Evolutionary conservation across 2,797 vertebrate species (phyloP), one percentile per base, ranked within the genome.

Genomic region (Tinamus major): DNA sequence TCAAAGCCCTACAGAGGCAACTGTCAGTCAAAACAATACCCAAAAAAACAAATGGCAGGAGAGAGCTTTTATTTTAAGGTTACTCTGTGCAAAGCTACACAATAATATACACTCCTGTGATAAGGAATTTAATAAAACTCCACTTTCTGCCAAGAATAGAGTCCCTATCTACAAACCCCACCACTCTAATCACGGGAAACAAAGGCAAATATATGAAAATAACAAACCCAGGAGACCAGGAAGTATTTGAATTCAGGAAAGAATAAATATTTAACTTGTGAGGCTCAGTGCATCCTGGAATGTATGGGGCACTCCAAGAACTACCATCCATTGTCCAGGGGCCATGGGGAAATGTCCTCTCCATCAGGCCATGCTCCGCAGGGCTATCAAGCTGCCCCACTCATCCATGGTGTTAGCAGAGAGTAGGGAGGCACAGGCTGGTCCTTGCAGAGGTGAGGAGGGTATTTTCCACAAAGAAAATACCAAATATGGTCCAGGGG

Each of bases 231-330:
- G 92, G 85, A 94, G 59, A 78, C 94, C 17, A 16, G 90, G 80
- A 93, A 92, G 72, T 92, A 83, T 93, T 93, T 5, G 16, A 87
- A 41, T 80, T 92, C 90, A 80, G 94, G 93, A 94, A 93, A 94
- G 92, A 80, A 89, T 93, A 94, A 97, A 97, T 93, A 95, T 95
- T 96, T 91, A 86, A 94, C 85, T 93, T 92, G 87, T 74, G 93
- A 90, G 91, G 92, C 87, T 79, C 85, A 92, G 48, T 35, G 87
- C 55, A 76, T 87, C 92, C 91, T 94, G 92, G 91, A 96, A 93
- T 74, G 75, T 87, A 27, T 58, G 92, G 93, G 85, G 83, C 71
- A 87, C 69, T 92, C 92, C 91, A 75, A 79, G 53, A 93, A 83
- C 44, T 55, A 51, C 24, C 56, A 31, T 1, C 72, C 48, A 55